These are phyloP conservation scores for Hypocryptadius cinnamomeus DNA, from an alignment of 2,113 vertebrate species.

Conservation along the genomic window DNA sequence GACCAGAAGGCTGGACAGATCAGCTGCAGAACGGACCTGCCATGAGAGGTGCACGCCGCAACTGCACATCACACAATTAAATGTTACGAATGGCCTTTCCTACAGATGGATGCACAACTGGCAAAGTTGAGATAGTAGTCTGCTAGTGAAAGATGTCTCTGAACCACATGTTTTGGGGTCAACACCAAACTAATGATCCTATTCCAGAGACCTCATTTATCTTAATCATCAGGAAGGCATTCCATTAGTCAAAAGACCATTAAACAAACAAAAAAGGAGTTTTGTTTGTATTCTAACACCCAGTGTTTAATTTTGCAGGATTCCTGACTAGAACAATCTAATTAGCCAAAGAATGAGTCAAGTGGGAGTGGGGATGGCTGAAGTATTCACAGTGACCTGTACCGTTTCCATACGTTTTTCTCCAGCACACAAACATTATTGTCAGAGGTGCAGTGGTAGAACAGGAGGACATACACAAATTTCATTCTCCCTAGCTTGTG, in stretches of 20 bases:
- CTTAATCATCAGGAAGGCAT: not conserved
- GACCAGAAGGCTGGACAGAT: not conserved
- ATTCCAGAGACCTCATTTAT: not conserved
- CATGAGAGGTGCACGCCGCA: not conserved
- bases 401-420: not conserved
- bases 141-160: not conserved
- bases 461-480: not conserved
- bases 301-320: not conserved
- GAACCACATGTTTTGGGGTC: not conserved
- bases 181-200: not conserved
- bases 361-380: not conserved
- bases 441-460: not conserved
- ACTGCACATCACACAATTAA: not conserved
- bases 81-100: not conserved
- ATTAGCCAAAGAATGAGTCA: not conserved
- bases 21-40: accelerated
- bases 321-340: not conserved
- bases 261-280: not conserved
- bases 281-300: not conserved
- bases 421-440: not conserved
- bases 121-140: not conserved
- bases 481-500: not conserved
- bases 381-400: not conserved
- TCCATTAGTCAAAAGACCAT: not conserved
- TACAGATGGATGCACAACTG: not conserved